These are phyloP conservation scores for Apis laboriosa DNA, from an alignment of 1,140 invertebrate genomes.

Conservation along the genomic window DNA sequence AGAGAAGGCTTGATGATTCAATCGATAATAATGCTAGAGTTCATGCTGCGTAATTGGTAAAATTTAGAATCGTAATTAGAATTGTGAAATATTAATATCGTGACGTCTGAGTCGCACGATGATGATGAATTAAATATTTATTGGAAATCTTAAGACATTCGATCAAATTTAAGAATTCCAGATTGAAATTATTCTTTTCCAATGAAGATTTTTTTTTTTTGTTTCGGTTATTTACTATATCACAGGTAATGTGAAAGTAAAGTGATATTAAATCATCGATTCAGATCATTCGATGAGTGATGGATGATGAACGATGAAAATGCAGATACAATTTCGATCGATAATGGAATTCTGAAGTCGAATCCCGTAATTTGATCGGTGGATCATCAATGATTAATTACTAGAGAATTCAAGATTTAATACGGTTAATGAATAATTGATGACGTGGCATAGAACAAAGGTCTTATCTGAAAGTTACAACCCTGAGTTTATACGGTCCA, in stretches of 20 bases:
- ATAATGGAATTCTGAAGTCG: slow-evolving; percentile 1
- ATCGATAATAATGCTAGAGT: not conserved
- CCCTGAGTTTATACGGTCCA: not conserved
- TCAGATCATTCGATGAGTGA: not conserved
- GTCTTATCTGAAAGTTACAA: not conserved
- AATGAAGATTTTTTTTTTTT: too few relatives aligned
- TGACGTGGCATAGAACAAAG: not conserved
- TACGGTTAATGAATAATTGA: not conserved
- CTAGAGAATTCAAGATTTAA: not conserved
- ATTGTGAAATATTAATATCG: not conserved
- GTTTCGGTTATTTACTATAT: not conserved
- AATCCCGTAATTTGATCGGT: not conserved
- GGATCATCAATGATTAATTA: not conserved
- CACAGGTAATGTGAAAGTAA: not conserved
- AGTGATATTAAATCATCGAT: not conserved
- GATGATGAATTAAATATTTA: not conserved
- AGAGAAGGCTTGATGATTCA: not conserved
- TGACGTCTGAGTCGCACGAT: too few relatives aligned
- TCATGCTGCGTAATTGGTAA: not conserved
- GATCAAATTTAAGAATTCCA: not conserved
- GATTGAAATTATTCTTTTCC: not conserved
- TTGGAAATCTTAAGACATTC: not conserved
- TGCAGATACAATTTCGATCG: not conserved
- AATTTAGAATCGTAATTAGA: not conserved
- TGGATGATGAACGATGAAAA: not conserved